Evolutionary conservation across 2,888 invertebrate species (phyloP), one percentile per base, ranked within the genome.

Genomic region (Andrena marginata): DNA sequence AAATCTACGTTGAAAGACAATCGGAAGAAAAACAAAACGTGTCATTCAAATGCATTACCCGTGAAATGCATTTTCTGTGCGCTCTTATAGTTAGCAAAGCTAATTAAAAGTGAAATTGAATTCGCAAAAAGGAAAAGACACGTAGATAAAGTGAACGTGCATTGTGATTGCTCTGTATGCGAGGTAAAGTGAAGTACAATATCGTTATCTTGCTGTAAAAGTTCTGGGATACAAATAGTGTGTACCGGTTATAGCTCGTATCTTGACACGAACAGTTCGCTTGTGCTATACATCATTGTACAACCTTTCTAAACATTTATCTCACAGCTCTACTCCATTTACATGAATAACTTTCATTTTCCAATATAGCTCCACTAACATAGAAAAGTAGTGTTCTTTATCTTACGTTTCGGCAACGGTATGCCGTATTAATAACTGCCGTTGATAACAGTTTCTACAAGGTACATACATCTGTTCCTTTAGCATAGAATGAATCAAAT

Each of bases 321-420:
- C 80, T 78, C 84, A 75, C 81, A 77, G 74, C 77, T 76, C 83
- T 83, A 81, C 75, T 49, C 78, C 77, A 71, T 82, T 78, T 84
- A 83, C 42, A 71, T 70, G 77, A 83, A 76, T 54, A 81, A 85
- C 71, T 80, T 82, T 82, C 81, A 78, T 69, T 63, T 76, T 51
- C 59, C 56, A 60, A 49, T 76, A 77, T 49, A 78, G 62, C 51
- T 80, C 35, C 54, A 49, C 78, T 85, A 85, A 85, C 84, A 84
- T 78, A 84, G 78, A 84, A 85, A 85, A 85, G 72, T 82, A 85
- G 68, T 85, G 65, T 74, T 75, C 75, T 79, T 77, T 79, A 79
- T 80, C 80, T 82, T 75, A 81, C 71, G 56, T 54, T 48, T 31
- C 60, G 73, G 63, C 80, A 63, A 78, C 59, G 31, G 62, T 70